phyloP scores from a whole-genome alignment of 1,140 invertebrate genomes.

The Calycopis cecrops region DNA sequence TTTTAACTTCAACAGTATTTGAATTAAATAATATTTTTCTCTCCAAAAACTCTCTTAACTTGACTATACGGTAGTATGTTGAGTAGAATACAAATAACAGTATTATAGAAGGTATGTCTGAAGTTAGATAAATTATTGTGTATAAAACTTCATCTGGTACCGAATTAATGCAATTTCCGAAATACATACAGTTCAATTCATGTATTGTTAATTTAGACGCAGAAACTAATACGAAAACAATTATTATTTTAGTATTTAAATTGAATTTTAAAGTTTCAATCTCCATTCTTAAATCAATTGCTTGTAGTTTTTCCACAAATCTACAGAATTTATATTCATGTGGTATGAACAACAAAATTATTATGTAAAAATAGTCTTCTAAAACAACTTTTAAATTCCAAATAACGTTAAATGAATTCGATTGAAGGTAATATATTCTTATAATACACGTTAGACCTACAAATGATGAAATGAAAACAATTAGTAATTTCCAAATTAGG shows the following conservation, averaged over 20 bases:
- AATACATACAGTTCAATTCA: background rate
- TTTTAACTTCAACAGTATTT: constrained; percentile 3
- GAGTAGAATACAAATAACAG: constrained; percentile 10
- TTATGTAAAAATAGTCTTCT: constrained; percentile 10
- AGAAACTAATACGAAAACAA: background rate
- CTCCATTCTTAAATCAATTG: constrained; percentile 13
- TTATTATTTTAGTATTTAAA: constrained; percentile 9
- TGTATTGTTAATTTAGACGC: background rate
- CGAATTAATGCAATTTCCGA: background rate
- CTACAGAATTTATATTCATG: background rate
- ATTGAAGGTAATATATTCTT: background rate
- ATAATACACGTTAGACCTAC: background rate
- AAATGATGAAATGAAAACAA: background rate
- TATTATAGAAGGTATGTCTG: constrained; percentile 7
- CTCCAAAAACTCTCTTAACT: constrained; percentile 9
- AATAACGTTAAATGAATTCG: background rate
- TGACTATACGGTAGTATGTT: constrained; percentile 5
- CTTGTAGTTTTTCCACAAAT: constrained; percentile 12
- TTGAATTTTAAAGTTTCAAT: background rate
- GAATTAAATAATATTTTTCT: constrained; percentile 10
- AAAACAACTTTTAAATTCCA: constrained; percentile 7
- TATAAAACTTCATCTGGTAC: background rate
- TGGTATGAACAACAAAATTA: background rate
- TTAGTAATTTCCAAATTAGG: background rate
- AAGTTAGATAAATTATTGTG: background rate